Base-by-base conservation (phyloP, 1,140 invertebrate genomes). In the Aphaenogaster rudis region DNA sequence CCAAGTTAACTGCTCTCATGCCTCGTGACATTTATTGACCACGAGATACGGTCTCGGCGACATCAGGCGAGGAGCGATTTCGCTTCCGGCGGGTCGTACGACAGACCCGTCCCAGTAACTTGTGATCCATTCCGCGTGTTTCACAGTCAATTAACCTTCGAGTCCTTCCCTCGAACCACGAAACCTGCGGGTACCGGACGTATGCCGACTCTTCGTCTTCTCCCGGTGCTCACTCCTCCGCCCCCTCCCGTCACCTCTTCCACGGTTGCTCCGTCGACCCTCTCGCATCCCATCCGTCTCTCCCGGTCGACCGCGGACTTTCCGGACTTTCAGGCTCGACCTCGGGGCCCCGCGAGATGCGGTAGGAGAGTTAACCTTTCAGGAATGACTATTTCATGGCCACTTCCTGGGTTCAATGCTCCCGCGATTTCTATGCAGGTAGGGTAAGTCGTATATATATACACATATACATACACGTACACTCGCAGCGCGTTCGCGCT, bases 401-500 rank as follows among this genome's bases (percentile, higher is more conserved):
- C 94, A 94, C 91, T 95, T 95, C 93, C 94, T 94, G 94, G 92
- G 94, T 95, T 95, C 94, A 95, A 94, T 88, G 95, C 91, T 94
- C 94, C 86, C 86, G 86, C 86, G 92, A 94, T 94, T 94, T 93
- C 92, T 93, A 94, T 94, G 93, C 93, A 93, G 93, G 86, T 90
- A 91, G 88, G 86, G 80, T 91, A 84, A 88, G 54, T 85, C 84
- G 63, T 86, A 76, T 77, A 76, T 74, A 87, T 74, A 87, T 57
- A 67, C 48, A 76, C 57, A 59, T 33, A 86, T 61, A 84, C 3
- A 42, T 61, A 63, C 52, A 79, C 63, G 36, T 69, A 89, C 45
- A 80, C 17, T 50, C 21, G 39, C 28, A 28, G 28, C 39, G n/a
- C 59, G 3, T 42, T 71, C 64, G 61, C 86, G 28, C 82, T 61